Evolutionary conservation across 2,888 invertebrate genomes (phyloP), one percentile per base, ranked within the genome.

Genomic region (Eristalis tenax): DNA sequence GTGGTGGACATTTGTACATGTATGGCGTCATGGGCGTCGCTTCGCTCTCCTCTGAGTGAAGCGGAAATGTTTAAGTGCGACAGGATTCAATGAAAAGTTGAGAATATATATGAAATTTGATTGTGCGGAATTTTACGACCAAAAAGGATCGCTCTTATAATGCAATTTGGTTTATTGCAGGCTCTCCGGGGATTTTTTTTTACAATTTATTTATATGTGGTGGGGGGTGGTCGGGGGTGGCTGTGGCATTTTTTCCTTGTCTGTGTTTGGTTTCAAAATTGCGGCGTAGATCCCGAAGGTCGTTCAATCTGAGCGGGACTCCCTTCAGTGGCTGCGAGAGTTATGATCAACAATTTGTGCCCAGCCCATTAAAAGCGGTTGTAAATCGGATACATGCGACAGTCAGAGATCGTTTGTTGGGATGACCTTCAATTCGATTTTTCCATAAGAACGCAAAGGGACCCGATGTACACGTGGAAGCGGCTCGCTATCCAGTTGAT

Each of bases 91-190:
- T 26, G 59, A 59, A 61, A 77, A 77, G 63, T 77, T 77, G 63
- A 77, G 69, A 69, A 77, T 18, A 68, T 26, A 69, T 63, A 63
- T 77, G 69, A 77, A 69, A 69, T 77, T 69, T 77, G 68, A 77
- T 69, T 69, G 77, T 63, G 69, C 32, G 50, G 26, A 50, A 69
- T 56, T 77, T 77, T 77, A 77, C 50, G 69, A 28, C 59, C 15
- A 10, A 59, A 23, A 28, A 59, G 59, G 59, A 59, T 59, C 59
- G 59, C 59, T 26, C 23, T 18, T 8, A 50, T 50, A 50, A 26
- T 59, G 59, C 59, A 59, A 59, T 59, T 59, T 59, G 59, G 13
- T 59, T 59, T 59, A 59, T 26, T 23, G 26, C 15, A 26, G 26
- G 59, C 15, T 59, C 13, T 23, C 4, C 15, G 26, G 26, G 59